Conservation (phyloP, 2,113 vertebrate genomes). For the Sebastes fasciatus region DNA sequence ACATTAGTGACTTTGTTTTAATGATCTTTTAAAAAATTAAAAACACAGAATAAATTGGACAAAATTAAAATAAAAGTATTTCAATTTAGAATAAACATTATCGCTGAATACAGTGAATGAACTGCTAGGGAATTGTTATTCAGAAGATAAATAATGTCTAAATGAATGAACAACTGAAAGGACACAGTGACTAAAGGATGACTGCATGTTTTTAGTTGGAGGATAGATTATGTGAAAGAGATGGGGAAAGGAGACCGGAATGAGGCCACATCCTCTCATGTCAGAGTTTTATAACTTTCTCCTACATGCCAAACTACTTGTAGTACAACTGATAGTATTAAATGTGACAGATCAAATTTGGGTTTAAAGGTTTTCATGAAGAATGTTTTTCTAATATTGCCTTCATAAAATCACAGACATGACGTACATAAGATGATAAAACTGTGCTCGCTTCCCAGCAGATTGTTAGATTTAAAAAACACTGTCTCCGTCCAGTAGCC, state of each 20-base stretch:
- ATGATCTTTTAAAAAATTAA: neutral
- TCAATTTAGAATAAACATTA: neutral
- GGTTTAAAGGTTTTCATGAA: neutral
- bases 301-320: neutral
- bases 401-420: slow-evolving; percentile 15
- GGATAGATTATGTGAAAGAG: neutral
- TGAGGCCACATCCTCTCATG: slow-evolving; percentile 8
- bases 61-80: neutral
- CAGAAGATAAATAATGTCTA: neutral
- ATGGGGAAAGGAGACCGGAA: neutral
- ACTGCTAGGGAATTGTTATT: neutral
- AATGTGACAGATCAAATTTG: neutral
- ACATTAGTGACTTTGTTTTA: slow-evolving; percentile 4
- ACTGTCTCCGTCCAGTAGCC: slow-evolving; percentile 24
- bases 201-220: slow-evolving; percentile 5
- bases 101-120: neutral
- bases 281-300: slow-evolving; percentile 10
- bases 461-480: slow-evolving; percentile 26
- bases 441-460: slow-evolving; percentile 13
- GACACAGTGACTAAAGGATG: neutral
- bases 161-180: neutral
- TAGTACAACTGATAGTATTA: neutral
- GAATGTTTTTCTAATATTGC: neutral
- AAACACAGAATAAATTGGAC: slow-evolving; percentile 1
- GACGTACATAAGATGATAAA: slow-evolving; percentile 6